A percentile compares a stretch with the other conserved stretches of the same genome.
phyloP scores from a whole-genome alignment of 2,797 vertebrate species.

The Margarornis squamiger region DNA sequence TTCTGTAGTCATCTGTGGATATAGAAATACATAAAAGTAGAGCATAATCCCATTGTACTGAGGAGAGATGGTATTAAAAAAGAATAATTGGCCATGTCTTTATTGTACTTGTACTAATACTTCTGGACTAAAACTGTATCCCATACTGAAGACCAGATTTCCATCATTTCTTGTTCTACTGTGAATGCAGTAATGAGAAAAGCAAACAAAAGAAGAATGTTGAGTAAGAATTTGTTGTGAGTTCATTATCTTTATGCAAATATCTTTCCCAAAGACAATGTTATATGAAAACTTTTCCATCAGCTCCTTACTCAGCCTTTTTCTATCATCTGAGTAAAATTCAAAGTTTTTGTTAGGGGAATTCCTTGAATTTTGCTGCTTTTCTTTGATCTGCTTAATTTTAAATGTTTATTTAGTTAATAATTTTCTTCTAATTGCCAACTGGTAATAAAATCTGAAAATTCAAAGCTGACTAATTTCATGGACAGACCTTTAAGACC shows the following conservation, averaged over 20 bases:
- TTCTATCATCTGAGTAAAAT: background rate
- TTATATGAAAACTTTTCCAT: background rate
- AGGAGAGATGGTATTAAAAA: background rate
- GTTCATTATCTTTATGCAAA: background rate
- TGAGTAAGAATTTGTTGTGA: background rate
- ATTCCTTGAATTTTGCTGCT: background rate
- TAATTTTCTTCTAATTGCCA: background rate
- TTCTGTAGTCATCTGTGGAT: background rate
- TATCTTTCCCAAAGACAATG: background rate
- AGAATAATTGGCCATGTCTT: background rate
- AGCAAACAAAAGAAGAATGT: background rate
- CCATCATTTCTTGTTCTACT: background rate
- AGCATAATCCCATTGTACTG: background rate
- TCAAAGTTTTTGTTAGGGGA: background rate
- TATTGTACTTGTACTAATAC: background rate
- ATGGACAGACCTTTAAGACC: background rate
- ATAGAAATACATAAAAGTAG: background rate
- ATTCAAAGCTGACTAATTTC: background rate
- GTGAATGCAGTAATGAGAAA: background rate
- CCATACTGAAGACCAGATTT: background rate
- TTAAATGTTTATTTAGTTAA: background rate
- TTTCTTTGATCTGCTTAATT: background rate
- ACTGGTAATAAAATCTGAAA: background rate
- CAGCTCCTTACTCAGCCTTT: background rate
- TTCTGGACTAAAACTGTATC: background rate